Evolutionary conservation across 2,888 invertebrate species (phyloP), one percentile per base, ranked within the genome.

Genomic region (Netelia fuscicornis): DNA sequence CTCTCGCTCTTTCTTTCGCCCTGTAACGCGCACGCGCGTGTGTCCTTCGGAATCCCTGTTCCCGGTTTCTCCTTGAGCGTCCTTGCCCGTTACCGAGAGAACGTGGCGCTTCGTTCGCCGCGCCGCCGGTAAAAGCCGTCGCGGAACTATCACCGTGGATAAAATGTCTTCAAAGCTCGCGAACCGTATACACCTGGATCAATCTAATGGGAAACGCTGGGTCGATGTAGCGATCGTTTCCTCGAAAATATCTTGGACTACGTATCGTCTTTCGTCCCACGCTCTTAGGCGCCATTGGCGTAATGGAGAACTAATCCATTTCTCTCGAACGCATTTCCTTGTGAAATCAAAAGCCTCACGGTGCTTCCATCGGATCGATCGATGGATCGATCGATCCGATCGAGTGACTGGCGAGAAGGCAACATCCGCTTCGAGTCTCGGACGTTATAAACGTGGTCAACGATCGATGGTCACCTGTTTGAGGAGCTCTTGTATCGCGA

Each of bases 391-490:
- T 60, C 23, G 44, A 62, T 76, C 25, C 25, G 37, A 44, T 58
- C 37, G 44, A 60, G 62, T 78, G 70, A 70, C 78, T 67, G 37
- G 70, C 54, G 62, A 54, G 60, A 62, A 62, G 62, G 25, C 54
- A 71, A 71, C 71, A 78, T 78, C 60, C 68, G 52, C 60, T 68
- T 52, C 48, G 60, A 48, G 52, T 20, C 68, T 17, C 17, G 13
- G 5, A n/a, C 30, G 37, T 79, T 20, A 25, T 64, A 23, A 42
- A 79, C 54, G 17, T 17, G 64, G 20, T 42, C 54, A 20, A 42
- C 52, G 71, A 86, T 82, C 77, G 82, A 85, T 83, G 84, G 86
- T 83, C 86, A 85, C 86, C 83, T 83, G 84, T 84, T 84, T 81
- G 78, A 86, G 74, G 44, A 75, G 72, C 60, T 48, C 62, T 70